Evolutionary conservation across 2,113 vertebrate species (phyloP).

Genomic region (Urocynchramus pylzowi): DNA sequence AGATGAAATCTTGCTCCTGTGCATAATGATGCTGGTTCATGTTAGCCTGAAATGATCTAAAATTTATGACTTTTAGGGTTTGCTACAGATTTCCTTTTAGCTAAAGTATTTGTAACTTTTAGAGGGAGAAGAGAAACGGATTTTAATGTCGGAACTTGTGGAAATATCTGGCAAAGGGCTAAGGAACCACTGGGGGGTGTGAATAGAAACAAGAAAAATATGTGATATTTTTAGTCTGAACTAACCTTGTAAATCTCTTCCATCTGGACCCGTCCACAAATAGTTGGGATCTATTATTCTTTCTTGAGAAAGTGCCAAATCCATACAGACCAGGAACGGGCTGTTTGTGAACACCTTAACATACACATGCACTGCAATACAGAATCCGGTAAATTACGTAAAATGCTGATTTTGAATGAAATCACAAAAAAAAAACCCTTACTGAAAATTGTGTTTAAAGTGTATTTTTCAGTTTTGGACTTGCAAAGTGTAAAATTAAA

Average conservation of each 20-base stretch:
- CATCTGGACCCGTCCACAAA: constrained; percentile 74
- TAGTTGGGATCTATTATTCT: constrained; percentile 71
- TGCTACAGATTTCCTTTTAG: not conserved
- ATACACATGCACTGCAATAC: constrained; percentile 66
- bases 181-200: not conserved
- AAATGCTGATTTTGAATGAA: not conserved
- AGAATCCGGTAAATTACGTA: not conserved
- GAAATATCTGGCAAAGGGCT: not conserved
- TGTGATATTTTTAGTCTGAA: not conserved
- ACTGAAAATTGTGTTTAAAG: not conserved
- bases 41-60: not conserved
- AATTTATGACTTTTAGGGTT: not conserved
- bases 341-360: constrained; percentile 71
- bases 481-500: not conserved
- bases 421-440: not conserved
- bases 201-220: not conserved
- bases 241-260: constrained; percentile 67
- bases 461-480: not conserved
- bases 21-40: rapidly evolving
- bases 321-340: constrained; percentile 69
- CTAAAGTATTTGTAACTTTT: not conserved
- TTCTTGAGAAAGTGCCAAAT: constrained; percentile 52
- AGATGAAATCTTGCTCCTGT: not conserved
- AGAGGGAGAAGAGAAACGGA: not conserved
- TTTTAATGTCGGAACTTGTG: not conserved